Conservation (phyloP, 23 tunicate genomes). For the Pegea sp. region DNA sequence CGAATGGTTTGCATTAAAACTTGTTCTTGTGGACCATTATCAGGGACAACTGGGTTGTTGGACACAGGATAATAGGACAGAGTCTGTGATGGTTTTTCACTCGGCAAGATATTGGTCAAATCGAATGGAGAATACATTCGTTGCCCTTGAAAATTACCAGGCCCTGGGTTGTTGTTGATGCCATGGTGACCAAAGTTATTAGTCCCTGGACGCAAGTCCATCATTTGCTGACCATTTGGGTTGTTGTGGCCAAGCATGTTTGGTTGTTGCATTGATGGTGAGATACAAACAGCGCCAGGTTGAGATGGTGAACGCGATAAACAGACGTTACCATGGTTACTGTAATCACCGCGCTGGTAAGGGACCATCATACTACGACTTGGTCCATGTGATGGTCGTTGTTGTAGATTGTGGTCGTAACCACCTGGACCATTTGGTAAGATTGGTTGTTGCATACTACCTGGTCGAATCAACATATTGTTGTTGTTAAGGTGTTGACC, state of each 20-base stretch:
- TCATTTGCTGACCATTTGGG: too few species aligned
- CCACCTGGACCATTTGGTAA: slow-evolving; percentile 23
- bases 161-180: slow-evolving; percentile 9
- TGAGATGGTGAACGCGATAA: slow-evolving; percentile 35
- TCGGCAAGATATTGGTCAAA: slow-evolving; percentile 39
- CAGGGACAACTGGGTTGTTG: too few species aligned
- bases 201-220: slow-evolving; percentile 24
- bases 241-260: slow-evolving; percentile 5
- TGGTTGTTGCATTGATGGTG: slow-evolving; percentile 10
- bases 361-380: slow-evolving; percentile 16
- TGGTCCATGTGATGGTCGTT: slow-evolving; percentile 27
- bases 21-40: too few species aligned
- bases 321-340: slow-evolving; percentile 5
- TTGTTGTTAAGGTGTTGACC: not conserved
- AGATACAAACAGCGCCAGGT: slow-evolving; percentile 22
- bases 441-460: slow-evolving; percentile 7
- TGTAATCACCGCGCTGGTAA: slow-evolving; percentile 11
- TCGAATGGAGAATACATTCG: slow-evolving; percentile 30
- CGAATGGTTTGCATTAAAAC: too few species aligned
- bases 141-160: slow-evolving; percentile 2
- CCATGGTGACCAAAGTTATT: slow-evolving; percentile 5
- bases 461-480: not conserved
- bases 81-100: slow-evolving; percentile 68
- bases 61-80: slow-evolving; percentile 64
- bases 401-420: slow-evolving; percentile 13